Evolutionary conservation across 92 coral and sea anemone species (phyloP), one percentile per base, ranked within the genome.

Genomic region (Siderastrea siderea): DNA sequence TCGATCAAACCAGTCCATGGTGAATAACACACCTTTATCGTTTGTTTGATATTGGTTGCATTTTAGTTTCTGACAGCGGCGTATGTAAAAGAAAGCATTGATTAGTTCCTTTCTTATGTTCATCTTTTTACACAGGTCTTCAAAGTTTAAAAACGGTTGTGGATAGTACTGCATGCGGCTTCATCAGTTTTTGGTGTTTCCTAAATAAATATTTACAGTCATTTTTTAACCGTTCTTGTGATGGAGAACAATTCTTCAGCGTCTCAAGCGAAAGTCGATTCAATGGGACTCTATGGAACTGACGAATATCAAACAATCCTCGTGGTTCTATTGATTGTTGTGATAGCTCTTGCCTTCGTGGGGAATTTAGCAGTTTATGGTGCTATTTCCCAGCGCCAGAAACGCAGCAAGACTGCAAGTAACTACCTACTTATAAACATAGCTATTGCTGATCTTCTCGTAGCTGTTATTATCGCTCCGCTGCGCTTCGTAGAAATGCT

Each of bases 361-460:
- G 87, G 80, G 1, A 83, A 83, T 62, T 73, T 71, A 83, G 68
- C 80, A 3, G 72, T 83, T 19, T 48, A 57, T 72, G 49, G 79
- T 12, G 67, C 87, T 0, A 52, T 83, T 48, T 60, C 67, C 80
- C 79, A 83, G 16, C 96, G 98, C 52, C 90, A 95, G 82, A 78
- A 85, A 1, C 93, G 88, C 44, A 86, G 82, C 82, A 84, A 87
- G 49, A 84, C 94, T 3, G 90, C 96, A 0, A 90, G 91, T 74
- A 95, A 95, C 62, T 64, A 86, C 71, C 90, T 95, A 66, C 89
- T 95, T 1, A 93, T 93, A 15, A 93, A 90, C 62, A 95, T 95
- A 75, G 87, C 95, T 2, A 77, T 67, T 1, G 92, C 94, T 13
- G 98, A 95, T 75, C 83, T 95, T 12, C 68, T 91, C 8, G 96